Conservation (phyloP, 2,888 invertebrate genomes). For the Catonia carolina region DNA sequence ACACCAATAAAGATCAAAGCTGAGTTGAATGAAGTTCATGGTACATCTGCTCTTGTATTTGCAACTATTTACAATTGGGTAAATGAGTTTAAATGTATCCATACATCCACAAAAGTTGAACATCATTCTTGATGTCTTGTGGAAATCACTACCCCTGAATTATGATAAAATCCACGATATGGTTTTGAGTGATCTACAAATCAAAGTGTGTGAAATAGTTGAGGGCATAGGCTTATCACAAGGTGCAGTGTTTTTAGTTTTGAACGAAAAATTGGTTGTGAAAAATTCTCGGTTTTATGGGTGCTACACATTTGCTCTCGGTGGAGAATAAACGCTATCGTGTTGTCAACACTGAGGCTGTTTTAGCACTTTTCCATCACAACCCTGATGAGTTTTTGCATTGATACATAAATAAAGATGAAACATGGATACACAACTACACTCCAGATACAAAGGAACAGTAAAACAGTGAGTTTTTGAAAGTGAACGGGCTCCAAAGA, state of each 20-base stretch:
- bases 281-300: slow-evolving; percentile 33
- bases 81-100: slow-evolving; percentile 29
- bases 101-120: slow-evolving; percentile 28
- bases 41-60: slow-evolving; percentile 23
- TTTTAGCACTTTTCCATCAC: background rate
- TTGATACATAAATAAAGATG: slow-evolving; percentile 38
- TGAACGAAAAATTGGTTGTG: slow-evolving; percentile 33
- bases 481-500: slow-evolving; percentile 34
- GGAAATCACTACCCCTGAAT: slow-evolving; percentile 28
- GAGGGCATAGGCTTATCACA: slow-evolving; percentile 30
- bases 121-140: slow-evolving; percentile 29
- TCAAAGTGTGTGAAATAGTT: slow-evolving; percentile 33
- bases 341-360: background rate
- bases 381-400: slow-evolving; percentile 35
- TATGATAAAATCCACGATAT: slow-evolving; percentile 32
- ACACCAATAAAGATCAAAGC: slow-evolving; percentile 22
- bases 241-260: slow-evolving; percentile 28
- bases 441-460: slow-evolving; percentile 36
- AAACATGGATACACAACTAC: slow-evolving; percentile 39
- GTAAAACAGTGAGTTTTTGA: slow-evolving; percentile 33
- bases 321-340: slow-evolving; percentile 35
- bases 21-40: background rate
- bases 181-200: slow-evolving; percentile 29
- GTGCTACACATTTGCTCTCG: slow-evolving; percentile 40
- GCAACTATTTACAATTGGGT: slow-evolving; percentile 17